Percentiles rank a stretch among this genome's conserved stretches.
Evolutionary conservation across 2,888 invertebrate genomes (phyloP).

Genomic region (Conchocele bisecta): DNA sequence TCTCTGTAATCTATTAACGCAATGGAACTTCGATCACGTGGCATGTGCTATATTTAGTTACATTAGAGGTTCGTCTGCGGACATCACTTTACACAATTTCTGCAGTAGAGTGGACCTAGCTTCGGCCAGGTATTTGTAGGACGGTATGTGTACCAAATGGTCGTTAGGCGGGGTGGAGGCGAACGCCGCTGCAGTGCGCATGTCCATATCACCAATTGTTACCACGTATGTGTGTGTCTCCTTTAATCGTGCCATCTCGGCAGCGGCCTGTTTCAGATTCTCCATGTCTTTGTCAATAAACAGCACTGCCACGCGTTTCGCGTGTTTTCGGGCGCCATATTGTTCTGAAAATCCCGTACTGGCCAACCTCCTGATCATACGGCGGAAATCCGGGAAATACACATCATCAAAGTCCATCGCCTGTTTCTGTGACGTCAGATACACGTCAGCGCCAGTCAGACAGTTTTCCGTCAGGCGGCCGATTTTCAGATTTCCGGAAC

Average conservation of each 20-base stretch:
- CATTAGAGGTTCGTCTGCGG: too few relatives aligned
- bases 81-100: constrained; percentile 52
- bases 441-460: constrained; percentile 55
- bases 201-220: constrained; percentile 57
- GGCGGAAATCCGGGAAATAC: constrained; percentile 56
- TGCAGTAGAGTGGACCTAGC: constrained; percentile 53
- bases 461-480: constrained; percentile 63
- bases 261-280: constrained; percentile 54
- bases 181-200: constrained; percentile 51
- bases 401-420: constrained; percentile 54
- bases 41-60: too few relatives aligned
- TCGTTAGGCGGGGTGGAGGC: constrained; percentile 57
- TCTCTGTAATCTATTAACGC: too few relatives aligned
- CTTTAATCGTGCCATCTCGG: constrained; percentile 46
- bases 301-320: constrained; percentile 68
- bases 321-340: constrained; percentile 51
- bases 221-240: constrained; percentile 60
- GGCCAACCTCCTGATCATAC: constrained; percentile 50
- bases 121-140: constrained; percentile 53
- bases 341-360: constrained; percentile 43
- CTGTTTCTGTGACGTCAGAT: constrained; percentile 43
- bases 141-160: constrained; percentile 59
- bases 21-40: too few relatives aligned
- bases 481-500: constrained; percentile 45
- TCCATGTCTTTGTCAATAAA: constrained; percentile 69